Percentiles rank a stretch among this genome's conserved stretches.
Evolutionary conservation across 2,888 invertebrate genomes (phyloP).

Genomic region (Adineta ricciae): DNA sequence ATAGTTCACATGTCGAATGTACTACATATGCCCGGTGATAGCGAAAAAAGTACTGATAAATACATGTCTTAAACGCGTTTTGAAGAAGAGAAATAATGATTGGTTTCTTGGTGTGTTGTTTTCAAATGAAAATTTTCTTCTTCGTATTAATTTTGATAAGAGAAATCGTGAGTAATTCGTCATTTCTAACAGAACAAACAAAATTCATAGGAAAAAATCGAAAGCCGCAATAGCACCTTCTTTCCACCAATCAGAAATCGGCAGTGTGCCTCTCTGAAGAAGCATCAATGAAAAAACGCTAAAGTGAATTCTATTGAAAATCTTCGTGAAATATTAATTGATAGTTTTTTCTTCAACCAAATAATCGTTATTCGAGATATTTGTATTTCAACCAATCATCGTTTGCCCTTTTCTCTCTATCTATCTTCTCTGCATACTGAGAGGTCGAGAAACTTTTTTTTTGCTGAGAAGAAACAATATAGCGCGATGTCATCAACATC

Average conservation of each 20-base stretch:
- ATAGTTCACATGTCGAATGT: background rate
- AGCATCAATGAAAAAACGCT: background rate
- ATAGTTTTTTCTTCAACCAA: background rate
- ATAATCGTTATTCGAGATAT: background rate
- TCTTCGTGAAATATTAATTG: background rate
- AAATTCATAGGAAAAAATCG: background rate
- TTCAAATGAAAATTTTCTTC: background rate
- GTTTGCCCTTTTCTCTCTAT: background rate
- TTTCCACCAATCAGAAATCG: background rate
- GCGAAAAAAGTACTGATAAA: background rate
- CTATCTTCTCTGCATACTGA: background rate
- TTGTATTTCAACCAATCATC: background rate
- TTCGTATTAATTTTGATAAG: background rate
- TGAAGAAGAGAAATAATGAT: background rate
- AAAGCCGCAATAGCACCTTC: background rate
- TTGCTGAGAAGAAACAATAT: background rate
- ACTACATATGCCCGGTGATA: slow-evolving; percentile 12
- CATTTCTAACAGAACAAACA: background rate
- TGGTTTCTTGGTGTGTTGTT: background rate
- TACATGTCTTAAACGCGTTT: background rate
- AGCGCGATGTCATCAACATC: background rate
- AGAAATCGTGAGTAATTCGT: background rate
- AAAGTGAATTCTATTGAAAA: background rate
- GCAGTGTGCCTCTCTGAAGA: background rate
- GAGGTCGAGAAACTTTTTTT: no score